phyloP scores from a whole-genome alignment of 2,888 invertebrate species.

The Bombylius discolor region DNA sequence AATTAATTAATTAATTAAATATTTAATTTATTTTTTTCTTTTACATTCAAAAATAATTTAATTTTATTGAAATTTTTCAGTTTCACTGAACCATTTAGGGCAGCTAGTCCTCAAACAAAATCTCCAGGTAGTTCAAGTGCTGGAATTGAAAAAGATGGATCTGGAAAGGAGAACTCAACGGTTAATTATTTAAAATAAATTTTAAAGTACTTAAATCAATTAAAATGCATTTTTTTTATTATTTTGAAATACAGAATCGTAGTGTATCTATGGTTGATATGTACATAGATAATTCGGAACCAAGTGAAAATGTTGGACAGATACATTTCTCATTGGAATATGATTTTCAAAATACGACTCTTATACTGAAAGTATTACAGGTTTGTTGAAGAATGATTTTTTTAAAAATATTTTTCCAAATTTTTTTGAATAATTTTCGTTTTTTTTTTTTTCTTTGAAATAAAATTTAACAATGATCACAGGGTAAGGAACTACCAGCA shows the following conservation, averaged over 20 bases:
- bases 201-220: background rate
- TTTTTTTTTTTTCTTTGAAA: background rate
- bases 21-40: background rate
- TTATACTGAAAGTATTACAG: conserved; percentile 82
- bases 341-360: conserved; percentile 85
- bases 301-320: conserved; percentile 86
- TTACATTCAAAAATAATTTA: background rate
- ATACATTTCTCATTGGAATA: conserved; percentile 89
- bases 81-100: conserved; percentile 20
- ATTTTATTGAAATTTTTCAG: conserved; percentile 3
- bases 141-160: conserved; percentile 31
- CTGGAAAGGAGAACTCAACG: conserved; percentile 21
- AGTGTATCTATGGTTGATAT: conserved; percentile 86
- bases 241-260: conserved; percentile 58
- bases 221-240: background rate
- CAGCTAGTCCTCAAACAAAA: conserved; percentile 50
- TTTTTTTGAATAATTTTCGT: background rate
- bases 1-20: background rate
- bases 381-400: conserved; percentile 31
- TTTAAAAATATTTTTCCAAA: background rate
- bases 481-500: conserved; percentile 89
- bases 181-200: background rate
- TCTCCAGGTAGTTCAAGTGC: conserved; percentile 60
- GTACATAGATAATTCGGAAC: conserved; percentile 89
- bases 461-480: conserved; percentile 11